Evolutionary conservation across 2,113 vertebrate species (phyloP).

Genomic region (Pungitius pungitius): DNA sequence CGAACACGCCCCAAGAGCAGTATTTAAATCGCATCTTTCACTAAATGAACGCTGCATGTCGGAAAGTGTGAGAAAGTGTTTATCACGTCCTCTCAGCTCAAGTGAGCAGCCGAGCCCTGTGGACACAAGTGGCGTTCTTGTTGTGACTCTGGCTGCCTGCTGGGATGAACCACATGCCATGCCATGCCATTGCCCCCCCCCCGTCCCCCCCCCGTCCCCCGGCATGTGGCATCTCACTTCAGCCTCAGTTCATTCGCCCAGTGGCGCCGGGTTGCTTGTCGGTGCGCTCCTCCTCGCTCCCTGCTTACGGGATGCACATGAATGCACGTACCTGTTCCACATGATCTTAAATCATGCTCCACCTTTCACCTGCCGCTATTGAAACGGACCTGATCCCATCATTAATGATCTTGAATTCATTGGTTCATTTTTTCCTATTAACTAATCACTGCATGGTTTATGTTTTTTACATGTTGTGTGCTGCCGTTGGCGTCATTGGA

Average conservation of each 20-base stretch:
- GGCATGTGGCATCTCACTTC: constrained; percentile 40
- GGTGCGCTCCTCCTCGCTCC: constrained; percentile 8
- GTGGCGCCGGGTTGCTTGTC: constrained; percentile 38
- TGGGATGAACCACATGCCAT: constrained; percentile 59
- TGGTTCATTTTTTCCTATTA: too few relatives aligned
- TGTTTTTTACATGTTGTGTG: background rate
- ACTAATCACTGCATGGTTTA: background rate
- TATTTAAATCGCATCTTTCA: background rate
- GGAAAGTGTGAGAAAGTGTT: background rate
- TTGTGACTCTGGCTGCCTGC: constrained; percentile 49
- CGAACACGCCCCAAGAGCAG: background rate
- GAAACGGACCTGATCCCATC: background rate
- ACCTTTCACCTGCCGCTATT: constrained; percentile 31
- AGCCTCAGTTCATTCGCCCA: constrained; percentile 56
- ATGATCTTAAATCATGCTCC: background rate
- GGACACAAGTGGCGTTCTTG: constrained; percentile 63
- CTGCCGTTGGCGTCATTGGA: background rate
- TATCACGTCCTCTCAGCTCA: constrained; percentile 27
- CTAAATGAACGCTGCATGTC: background rate
- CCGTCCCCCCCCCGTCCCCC: constrained; percentile 5
- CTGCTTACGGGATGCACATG: constrained; percentile 36
- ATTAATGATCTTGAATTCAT: background rate
- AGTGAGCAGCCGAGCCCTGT: constrained; percentile 41
- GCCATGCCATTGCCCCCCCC: constrained; percentile 12
- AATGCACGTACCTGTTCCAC: constrained; percentile 20